These are phyloP conservation scores for Ascaphus truei DNA, from an alignment of 2,113 vertebrate species.

Conservation along the genomic window DNA sequence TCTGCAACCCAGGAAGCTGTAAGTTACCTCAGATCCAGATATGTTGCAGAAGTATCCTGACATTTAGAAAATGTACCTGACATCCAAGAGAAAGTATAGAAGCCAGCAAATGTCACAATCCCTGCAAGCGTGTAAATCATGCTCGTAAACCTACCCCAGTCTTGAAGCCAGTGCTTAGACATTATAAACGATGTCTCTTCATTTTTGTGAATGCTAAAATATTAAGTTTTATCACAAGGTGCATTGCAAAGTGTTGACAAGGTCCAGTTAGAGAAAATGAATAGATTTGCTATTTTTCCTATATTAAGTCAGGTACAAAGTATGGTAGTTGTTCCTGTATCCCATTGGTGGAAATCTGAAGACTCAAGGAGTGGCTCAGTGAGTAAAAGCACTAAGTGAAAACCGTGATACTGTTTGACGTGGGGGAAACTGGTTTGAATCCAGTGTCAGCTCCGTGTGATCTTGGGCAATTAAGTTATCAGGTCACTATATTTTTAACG, in stretches of 20 bases:
- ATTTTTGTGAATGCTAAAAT: neutral
- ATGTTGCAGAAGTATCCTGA: slow-evolving; percentile 26
- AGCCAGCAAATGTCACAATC: neutral
- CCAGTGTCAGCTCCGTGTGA: too few relatives aligned
- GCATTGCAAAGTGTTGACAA: neutral
- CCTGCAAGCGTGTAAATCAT: neutral
- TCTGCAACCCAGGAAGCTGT: slow-evolving; percentile 39
- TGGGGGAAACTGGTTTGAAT: too few relatives aligned
- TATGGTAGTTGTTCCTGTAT: neutral
- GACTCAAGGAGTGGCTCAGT: too few relatives aligned
- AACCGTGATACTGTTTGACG: too few relatives aligned
- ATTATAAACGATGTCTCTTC: neutral
- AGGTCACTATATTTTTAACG: too few relatives aligned
- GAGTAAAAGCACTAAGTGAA: too few relatives aligned
- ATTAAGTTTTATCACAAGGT: neutral
- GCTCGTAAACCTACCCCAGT: neutral
- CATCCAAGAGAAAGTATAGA: slow-evolving; percentile 10
- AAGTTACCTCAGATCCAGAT: slow-evolving; percentile 20
- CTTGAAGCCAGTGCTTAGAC: neutral
- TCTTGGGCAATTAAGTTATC: too few relatives aligned
- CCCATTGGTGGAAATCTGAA: neutral
- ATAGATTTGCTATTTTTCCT: neutral
- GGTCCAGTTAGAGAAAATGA: neutral
- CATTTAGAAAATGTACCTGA: slow-evolving; percentile 41
- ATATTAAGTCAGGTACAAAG: neutral